These are phyloP conservation scores for Digitonthophagus gazella DNA, from an alignment of 2,888 invertebrate genomes.

Conservation along the genomic window DNA sequence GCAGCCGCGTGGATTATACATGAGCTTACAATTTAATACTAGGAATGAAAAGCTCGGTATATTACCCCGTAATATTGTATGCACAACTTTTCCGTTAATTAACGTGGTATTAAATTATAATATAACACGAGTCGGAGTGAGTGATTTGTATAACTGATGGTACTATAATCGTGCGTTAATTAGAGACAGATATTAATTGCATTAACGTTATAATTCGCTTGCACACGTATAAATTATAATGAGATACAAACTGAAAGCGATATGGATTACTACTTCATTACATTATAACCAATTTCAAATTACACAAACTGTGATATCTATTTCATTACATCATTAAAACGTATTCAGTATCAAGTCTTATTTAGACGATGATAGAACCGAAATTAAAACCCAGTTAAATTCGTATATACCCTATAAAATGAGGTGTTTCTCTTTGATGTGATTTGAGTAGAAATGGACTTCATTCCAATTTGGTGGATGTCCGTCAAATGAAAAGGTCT, in stretches of 20 bases:
- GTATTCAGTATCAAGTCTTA: too few species aligned
- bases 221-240: not conserved
- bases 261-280: not conserved
- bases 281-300: not conserved
- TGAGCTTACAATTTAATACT: not conserved
- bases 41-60: not conserved
- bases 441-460: not conserved
- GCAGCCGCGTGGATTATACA: not conserved
- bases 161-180: too few species aligned
- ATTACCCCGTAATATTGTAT: too few species aligned
- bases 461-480: not conserved
- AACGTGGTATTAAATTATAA: too few species aligned
- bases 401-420: not conserved
- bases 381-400: too few species aligned
- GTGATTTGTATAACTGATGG: not conserved
- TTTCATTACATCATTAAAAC: too few species aligned
- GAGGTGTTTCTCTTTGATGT: not conserved
- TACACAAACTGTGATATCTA: too few species aligned
- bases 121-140: too few species aligned
- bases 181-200: not conserved
- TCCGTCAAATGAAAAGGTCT: not conserved
- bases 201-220: not conserved
- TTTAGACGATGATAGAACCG: too few species aligned
- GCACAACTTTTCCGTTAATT: too few species aligned
- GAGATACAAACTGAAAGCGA: not conserved